Conservation (phyloP, 2,888 invertebrate species). For the Calameuta idolon region DNA sequence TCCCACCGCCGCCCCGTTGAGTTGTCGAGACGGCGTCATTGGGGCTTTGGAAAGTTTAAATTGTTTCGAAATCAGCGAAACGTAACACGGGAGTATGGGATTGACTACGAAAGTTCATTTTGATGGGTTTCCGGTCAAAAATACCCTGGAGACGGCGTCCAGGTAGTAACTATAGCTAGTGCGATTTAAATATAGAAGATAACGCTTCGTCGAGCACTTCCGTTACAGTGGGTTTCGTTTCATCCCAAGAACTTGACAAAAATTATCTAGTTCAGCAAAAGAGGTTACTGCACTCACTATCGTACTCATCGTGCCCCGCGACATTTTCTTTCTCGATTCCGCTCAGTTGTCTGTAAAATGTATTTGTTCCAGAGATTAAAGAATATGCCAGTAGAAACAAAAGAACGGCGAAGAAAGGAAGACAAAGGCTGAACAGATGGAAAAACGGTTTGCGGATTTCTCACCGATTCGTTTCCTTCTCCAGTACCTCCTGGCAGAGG, state of each 20-base stretch:
- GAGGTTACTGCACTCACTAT: background rate
- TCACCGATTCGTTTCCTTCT: background rate
- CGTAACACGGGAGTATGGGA: background rate
- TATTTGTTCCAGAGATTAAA: background rate
- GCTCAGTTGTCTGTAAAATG: background rate
- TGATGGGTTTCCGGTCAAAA: background rate
- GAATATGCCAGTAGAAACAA: background rate
- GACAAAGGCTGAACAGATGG: background rate
- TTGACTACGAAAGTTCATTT: background rate
- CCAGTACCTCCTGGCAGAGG: background rate
- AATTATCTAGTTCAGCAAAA: background rate
- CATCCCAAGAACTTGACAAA: background rate
- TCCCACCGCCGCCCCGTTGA: background rate
- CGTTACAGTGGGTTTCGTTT: background rate
- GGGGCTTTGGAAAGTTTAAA: conserved; percentile 36
- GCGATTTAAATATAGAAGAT: background rate
- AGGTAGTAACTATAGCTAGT: background rate
- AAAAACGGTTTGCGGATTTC: background rate
- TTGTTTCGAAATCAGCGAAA: conserved; percentile 36
- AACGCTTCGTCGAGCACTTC: background rate
- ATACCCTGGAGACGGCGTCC: background rate
- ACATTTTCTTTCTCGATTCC: background rate
- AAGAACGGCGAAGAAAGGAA: background rate
- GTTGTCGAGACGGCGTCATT: background rate
- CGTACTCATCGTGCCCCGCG: background rate